phyloP scores from a whole-genome alignment of 1,140 invertebrate species.

The Cydia fagiglandana region DNA sequence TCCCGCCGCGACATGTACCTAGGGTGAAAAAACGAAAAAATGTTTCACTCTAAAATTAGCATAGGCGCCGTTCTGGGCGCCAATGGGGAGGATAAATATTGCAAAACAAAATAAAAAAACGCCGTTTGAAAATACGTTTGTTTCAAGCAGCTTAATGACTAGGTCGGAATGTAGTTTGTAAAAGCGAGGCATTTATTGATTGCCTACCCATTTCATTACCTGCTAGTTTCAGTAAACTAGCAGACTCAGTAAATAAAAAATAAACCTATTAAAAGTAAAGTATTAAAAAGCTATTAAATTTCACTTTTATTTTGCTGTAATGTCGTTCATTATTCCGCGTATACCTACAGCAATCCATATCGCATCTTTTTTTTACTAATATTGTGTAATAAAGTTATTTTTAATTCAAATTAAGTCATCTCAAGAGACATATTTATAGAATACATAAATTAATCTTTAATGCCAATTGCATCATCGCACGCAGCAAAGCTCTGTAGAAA shows the following conservation, averaged over 20 bases:
- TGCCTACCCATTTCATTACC: conserved; percentile 24
- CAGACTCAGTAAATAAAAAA: background rate
- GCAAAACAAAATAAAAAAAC: conserved; percentile 27
- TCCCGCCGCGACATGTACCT: conserved; percentile 7
- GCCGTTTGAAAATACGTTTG: conserved; percentile 12
- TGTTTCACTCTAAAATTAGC: conserved; percentile 22
- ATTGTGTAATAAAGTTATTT: background rate
- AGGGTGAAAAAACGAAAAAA: conserved; percentile 27
- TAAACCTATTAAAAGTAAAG: too few species aligned
- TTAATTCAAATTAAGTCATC: too few species aligned
- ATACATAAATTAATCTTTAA: too few species aligned
- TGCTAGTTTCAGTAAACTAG: background rate
- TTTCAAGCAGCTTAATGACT: background rate
- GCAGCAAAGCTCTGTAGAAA: too few species aligned
- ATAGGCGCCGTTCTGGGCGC: conserved; percentile 25
- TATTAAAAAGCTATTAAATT: too few species aligned
- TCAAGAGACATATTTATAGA: too few species aligned
- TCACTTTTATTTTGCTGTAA: too few species aligned
- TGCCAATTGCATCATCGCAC: too few species aligned
- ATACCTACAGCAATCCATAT: too few species aligned
- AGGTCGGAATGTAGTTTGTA: conserved; percentile 20
- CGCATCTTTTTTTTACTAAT: background rate
- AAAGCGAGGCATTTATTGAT: conserved; percentile 31
- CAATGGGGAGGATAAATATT: conserved; percentile 27
- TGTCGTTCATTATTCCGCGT: too few species aligned